These are phyloP conservation scores for Manis javanica DNA, from an alignment of 2,797 vertebrate species.

Conservation along the genomic window DNA sequence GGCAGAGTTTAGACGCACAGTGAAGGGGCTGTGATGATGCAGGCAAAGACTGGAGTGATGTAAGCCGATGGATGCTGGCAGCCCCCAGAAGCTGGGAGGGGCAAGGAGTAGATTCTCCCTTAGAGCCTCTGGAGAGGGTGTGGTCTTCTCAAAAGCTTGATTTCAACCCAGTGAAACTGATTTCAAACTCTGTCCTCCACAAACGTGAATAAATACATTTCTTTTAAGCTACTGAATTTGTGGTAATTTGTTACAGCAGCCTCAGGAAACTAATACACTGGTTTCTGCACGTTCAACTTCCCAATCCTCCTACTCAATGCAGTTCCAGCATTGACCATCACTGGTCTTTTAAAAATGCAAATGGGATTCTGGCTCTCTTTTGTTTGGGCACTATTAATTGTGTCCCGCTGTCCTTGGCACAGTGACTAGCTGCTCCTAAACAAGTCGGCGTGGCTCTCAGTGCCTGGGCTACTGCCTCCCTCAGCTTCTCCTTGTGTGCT, in stretches of 20 bases:
- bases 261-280: background rate
- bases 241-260: background rate
- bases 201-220: background rate
- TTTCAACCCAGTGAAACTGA: background rate
- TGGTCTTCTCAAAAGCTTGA: background rate
- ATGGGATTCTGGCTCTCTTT: background rate
- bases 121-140: background rate
- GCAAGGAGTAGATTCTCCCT: no score
- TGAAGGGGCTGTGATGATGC: background rate
- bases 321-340: background rate
- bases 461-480: no score
- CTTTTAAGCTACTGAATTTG: background rate
- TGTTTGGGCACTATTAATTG: background rate
- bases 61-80: background rate
- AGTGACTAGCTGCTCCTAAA: background rate
- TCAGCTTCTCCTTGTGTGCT: background rate
- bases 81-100: background rate
- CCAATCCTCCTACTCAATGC: background rate
- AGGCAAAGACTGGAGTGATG: background rate
- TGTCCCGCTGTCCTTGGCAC: background rate
- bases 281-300: no score
- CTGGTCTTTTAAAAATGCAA: background rate
- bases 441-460: accelerated
- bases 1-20: background rate
- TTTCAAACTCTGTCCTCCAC: background rate